These are phyloP conservation scores for Mormyrus lacerda DNA, from an alignment of 2,113 vertebrate genomes.

Conservation along the genomic window DNA sequence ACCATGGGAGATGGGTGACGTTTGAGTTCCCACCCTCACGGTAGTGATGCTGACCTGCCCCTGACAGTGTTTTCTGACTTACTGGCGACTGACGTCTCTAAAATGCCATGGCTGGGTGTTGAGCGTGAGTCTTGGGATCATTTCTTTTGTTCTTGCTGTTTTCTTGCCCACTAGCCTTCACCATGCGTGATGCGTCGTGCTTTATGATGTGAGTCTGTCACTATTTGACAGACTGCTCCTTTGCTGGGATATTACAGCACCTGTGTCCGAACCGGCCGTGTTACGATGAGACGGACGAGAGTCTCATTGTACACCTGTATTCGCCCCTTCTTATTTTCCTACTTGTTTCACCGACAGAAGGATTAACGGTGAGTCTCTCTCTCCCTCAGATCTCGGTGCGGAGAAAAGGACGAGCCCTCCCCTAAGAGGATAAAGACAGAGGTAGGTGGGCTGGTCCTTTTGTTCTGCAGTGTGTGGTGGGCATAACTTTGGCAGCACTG, in stretches of 20 bases:
- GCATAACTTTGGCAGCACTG: background rate
- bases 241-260: background rate
- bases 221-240: background rate
- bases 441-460: slow-evolving; percentile 52
- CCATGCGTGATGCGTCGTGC: background rate
- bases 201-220: background rate
- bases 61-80: background rate
- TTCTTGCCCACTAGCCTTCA: background rate
- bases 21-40: background rate
- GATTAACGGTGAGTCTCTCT: slow-evolving; percentile 21
- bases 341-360: background rate
- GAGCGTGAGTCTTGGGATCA: background rate
- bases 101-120: background rate
- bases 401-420: slow-evolving; percentile 85
- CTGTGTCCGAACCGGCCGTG: background rate
- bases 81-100: background rate
- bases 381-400: slow-evolving; percentile 76
- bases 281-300: background rate
- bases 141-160: too few relatives aligned
- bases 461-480: background rate
- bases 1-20: background rate
- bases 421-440: slow-evolving; percentile 94
- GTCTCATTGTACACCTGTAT: background rate
- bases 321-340: background rate
- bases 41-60: too few relatives aligned